Base-by-base conservation (phyloP, 2,797 vertebrate genomes). In the Karalla daura region DNA sequence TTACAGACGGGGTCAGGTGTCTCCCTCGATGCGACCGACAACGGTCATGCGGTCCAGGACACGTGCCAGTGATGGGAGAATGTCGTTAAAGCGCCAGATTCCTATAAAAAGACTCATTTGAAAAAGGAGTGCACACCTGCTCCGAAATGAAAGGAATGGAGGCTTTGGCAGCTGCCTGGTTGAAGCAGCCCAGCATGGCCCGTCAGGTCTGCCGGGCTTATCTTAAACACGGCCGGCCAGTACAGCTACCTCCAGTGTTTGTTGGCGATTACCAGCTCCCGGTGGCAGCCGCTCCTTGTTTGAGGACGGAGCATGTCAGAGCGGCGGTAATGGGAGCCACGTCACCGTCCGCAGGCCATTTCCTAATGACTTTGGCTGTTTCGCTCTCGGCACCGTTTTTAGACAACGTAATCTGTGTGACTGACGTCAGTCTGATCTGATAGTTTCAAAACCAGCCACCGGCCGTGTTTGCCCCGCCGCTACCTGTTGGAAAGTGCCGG, bases 251-350 rank as follows among this genome's bases (percentile, higher is more conserved):
- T 54, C 18, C 64, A 70, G 65, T 83, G 68, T 85, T 89, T 84
- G 72, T 27, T 74, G 43, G 21, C 61, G 68, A 86, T 78, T 85
- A 70, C 15, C 61, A 46, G 77, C 10, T 33, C 54, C 30, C 10
- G 0, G 35, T 33, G 47, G 52, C 39, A 27, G n/a, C n/a, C 17
- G 35, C 13, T 39, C 28, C 51, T 50, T 85, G 68, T 85, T 84
- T 85, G 84, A 71, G 67, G 63, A 80, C 72, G 74, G 10, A 4
- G 46, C 32, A 62, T 77, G 70, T 78, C 76, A 72, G 51, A 10
- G 39, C 35, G n/a, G n/a, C n/a, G n/a, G 32, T 39, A 10, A 15
- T 2, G 13, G 40, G 40, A 36, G 69, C 49, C 27, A 32, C 15
- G 56, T 40, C 53, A 71, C 35, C 50, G 40, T 14, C 30, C 61